Evolutionary conservation across 2,797 vertebrate genomes (phyloP), one percentile per base, ranked within the genome.

Genomic region (Percopsis omiscomaycus): DNA sequence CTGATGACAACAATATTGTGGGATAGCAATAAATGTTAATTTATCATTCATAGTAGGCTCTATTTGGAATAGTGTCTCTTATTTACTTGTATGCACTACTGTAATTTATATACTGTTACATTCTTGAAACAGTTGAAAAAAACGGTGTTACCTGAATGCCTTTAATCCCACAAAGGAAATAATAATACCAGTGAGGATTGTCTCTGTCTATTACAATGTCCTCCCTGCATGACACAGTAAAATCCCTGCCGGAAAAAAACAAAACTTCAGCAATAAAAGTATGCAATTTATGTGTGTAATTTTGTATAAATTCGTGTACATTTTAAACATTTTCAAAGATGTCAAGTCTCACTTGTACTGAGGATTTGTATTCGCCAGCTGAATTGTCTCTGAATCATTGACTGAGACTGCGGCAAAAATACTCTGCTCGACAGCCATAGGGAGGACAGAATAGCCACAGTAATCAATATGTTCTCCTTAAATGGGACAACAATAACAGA

Each of bases 391-490:
- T n/a, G 91, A 92, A 62, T 84, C 84, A 51, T 93, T 92, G 64
- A 94, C 87, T 49, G 94, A 94, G 73, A 95, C 95, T 12, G 96
- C 97, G 76, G 96, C 93, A 15, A 98, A 83, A 75, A 99, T 96
- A 71, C 92, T 96, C 84, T 96, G 97, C 69, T 99, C 96, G 76
- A 99, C 92, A 55, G 97, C 98, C 97, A 99, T 98, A 0, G 98
- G 97, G 69, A 99, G 95, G 66, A 99, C 98, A 70, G 96, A 93
- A 68, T 98, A 99, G 2, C 97, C 97, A 78, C 97, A 99, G 74
- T 99, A 99, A 86, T 99, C 98, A 59, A 99, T 95, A 73, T 99
- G 98, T 71, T 99, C 97, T 65, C 98, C 98, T 98, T 74, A 63
- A 70, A 73, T 10, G 29, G 64, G 1, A 11, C 27, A 61, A 48